Evolutionary conservation across 2,888 invertebrate genomes (phyloP).

Genomic region (Protonemura montana): DNA sequence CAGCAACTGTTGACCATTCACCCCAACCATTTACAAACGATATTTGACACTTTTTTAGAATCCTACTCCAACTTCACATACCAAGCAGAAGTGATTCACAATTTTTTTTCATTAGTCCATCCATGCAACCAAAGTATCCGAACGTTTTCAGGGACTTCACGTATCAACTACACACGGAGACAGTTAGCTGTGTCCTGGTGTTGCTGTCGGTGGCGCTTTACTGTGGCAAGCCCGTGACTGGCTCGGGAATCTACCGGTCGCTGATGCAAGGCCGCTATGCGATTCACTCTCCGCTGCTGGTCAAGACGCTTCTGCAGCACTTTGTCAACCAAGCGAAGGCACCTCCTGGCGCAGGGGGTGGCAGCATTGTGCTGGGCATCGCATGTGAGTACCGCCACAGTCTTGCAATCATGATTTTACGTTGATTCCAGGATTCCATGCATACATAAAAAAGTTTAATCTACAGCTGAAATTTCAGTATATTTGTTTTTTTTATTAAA

Average conservation of each 20-base stretch:
- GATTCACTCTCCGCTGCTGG: slow-evolving; percentile 78
- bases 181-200: slow-evolving; percentile 84
- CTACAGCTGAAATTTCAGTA: no score
- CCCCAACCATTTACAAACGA: no score
- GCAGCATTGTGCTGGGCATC: slow-evolving; percentile 84
- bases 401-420: no score
- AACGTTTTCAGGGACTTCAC: slow-evolving; percentile 73
- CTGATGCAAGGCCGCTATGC: slow-evolving; percentile 74
- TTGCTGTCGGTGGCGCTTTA: slow-evolving; percentile 89
- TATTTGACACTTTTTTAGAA: no score
- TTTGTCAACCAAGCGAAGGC: slow-evolving; percentile 72
- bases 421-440: no score
- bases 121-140: not conserved
- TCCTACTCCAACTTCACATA: no score
- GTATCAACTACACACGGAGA: slow-evolving; percentile 85
- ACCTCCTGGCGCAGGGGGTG: slow-evolving; percentile 71
- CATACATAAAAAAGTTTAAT: no score
- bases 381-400: slow-evolving; percentile 67
- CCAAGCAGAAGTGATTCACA: no score
- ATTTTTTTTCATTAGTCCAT: no score
- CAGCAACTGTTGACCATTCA: no score
- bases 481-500: no score
- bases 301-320: slow-evolving; percentile 81
- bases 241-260: slow-evolving; percentile 70
- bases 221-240: slow-evolving; percentile 72